Evolutionary conservation across 1,140 invertebrate genomes (phyloP), one percentile per base, ranked within the genome.

Genomic region (Hyles vespertilio): DNA sequence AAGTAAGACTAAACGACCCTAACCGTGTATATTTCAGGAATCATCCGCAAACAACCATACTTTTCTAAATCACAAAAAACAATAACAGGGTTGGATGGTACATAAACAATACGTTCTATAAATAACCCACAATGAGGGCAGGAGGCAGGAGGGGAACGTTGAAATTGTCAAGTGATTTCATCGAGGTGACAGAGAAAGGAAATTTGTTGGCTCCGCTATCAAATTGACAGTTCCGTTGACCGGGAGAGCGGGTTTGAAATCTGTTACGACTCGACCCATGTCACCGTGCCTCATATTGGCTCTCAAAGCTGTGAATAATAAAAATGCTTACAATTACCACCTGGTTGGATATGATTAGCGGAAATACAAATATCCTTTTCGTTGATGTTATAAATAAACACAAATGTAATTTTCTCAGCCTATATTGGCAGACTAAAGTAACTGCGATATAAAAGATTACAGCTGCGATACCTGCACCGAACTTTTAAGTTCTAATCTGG

Each of bases 1-100:
- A 99, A 94, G 97, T 98, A 91, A 91, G 32, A 5, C 22, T 22
- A n/a, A n/a, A n/a, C n/a, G 22, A 22, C 22, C 22, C 22, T 1
- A 22, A 22, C 0, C 22, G 22, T 22, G 22, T 22, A 22, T 22
- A 22, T 22, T 22, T 22, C 22, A 22, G 22, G 22, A 22, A 22
- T 22, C 22, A 22, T 22, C 22, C 22, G 22, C 22, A 22, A 22
- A 22, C 22, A 22, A 22, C 22, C 0, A 22, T 22, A 22, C 22
- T 22, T 22, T 22, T 22, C 22, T 22, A 22, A 22, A 22, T 22
- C 22, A 22, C 22, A 22, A 22, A 22, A 22, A 22, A 22, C 22
- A 22, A 22, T 22, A 1, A 22, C 22, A 22, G 22, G 22, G 22
- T 22, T 22, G 22, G 22, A 22, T 22, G 22, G 22, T 22, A 22